Percentiles rank a stretch among this genome's conserved stretches.
Conservation (phyloP, 1,140 invertebrate species). For the Chionoecetes opilio region DNA sequence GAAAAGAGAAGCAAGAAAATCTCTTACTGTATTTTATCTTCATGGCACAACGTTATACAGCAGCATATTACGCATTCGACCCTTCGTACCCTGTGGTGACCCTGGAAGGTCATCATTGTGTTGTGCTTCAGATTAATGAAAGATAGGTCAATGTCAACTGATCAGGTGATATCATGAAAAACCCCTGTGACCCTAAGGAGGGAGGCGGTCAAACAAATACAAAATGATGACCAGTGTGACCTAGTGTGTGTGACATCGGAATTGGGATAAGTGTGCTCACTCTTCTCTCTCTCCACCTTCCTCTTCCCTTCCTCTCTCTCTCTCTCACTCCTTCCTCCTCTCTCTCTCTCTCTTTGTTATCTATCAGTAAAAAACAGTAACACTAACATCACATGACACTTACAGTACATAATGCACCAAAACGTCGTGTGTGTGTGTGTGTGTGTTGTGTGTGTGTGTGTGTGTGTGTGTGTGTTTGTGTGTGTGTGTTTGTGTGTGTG, state of each 20-base stretch:
- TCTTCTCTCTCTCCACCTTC: neutral
- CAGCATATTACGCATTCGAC: too few species aligned
- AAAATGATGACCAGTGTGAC: neutral
- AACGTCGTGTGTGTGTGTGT: too few species aligned
- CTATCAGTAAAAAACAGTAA: too few species aligned
- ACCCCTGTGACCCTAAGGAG: neutral
- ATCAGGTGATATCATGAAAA: slow-evolving; percentile 1
- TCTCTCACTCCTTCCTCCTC: neutral
- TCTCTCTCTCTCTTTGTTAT: neutral
- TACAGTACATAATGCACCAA: too few species aligned
- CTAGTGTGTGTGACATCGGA: neutral
- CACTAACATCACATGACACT: too few species aligned
- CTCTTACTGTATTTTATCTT: slow-evolving; percentile 11
- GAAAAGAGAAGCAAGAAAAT: neutral
- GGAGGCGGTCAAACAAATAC: neutral
- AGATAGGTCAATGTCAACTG: neutral
- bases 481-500: too few species aligned
- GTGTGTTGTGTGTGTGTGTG: too few species aligned
- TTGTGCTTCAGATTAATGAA: neutral
- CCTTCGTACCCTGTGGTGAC: neutral
- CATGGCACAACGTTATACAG: too few species aligned
- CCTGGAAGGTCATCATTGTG: neutral
- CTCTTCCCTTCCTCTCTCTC: neutral
- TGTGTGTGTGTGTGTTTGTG: too few species aligned
- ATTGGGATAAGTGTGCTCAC: too few species aligned